Base-by-base conservation (phyloP, 2,888 invertebrate species). In the Bunonema sp. region DNA sequence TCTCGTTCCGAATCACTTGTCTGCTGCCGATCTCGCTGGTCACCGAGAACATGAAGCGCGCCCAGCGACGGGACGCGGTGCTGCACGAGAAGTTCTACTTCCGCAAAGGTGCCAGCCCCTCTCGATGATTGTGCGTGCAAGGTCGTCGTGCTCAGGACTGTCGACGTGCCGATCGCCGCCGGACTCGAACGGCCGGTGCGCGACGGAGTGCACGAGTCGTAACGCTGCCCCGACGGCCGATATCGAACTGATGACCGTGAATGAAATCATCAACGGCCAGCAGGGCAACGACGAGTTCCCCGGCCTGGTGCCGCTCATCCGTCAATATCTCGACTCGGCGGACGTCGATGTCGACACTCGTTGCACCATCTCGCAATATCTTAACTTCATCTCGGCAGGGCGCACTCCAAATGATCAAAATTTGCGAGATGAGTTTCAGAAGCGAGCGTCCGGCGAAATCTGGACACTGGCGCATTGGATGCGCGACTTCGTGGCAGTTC, bases 291-390 rank as follows among this genome's bases (percentile, higher is more conserved):
- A 81, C 43, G 79, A 80, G 46, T 99, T 93, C 74, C 88, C 89
- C 20, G 97, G 97, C 0, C 75, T 99, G 59, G 80, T 91, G 52
- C 84, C 89, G 3, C 74, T 99, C 57, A 86, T 97, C 47, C 82
- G 86, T 69, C 84, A 82, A 60, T 97, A 88, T 73, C 76, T 97
- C 59, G 82, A 82, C 52, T 83, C 82, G 45, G 85, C 91, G 79
- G 91, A 97, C 70, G 84, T 91, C 37, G 97, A 97, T 74, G 87
- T 89, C 2, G 93, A 93, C 71, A 93, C 91, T 30, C 84, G 65
- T 70, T 93, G 93, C 74, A 87, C 88, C 7, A 83, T 97, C 63
- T 83, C 84, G 70, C 85, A 89, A 73, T 97, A 97, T 74, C 77
- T 97, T 50, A 84, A 82, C 29, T 61, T 61, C 28, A 59, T 59